Percentiles rank a stretch among this genome's conserved stretches.
phyloP scores from a whole-genome alignment of 2,797 vertebrate genomes.

The Karalla daura region DNA sequence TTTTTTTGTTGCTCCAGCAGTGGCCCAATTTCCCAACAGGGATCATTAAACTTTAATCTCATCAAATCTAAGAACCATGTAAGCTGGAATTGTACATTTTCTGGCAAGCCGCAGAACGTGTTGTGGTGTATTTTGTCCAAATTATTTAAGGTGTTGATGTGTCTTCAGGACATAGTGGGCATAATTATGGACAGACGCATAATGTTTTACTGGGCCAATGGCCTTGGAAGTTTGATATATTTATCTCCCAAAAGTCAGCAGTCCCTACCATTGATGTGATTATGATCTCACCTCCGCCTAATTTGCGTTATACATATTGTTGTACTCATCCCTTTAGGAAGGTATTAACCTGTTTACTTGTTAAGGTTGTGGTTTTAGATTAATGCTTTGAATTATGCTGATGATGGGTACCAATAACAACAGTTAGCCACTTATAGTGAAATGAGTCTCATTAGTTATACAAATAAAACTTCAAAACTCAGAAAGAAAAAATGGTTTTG shows the following conservation, averaged over 20 bases:
- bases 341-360: too few species aligned
- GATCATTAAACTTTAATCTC: conserved; percentile 66
- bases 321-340: too few species aligned
- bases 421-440: too few species aligned
- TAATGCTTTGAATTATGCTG: too few species aligned
- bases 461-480: too few species aligned
- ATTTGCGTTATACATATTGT: too few species aligned
- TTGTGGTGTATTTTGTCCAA: conserved; percentile 36
- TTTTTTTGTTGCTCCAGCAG: conserved; percentile 2
- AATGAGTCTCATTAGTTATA: too few species aligned
- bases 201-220: neutral
- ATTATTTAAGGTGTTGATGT: conserved; percentile 55
- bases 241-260: neutral
- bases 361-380: too few species aligned
- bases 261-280: too few species aligned
- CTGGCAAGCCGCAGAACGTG: conserved; percentile 19
- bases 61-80: conserved; percentile 71
- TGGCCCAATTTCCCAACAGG: conserved; percentile 46
- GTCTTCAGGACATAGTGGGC: conserved; percentile 11
- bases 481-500: too few species aligned
- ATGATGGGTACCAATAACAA: too few species aligned
- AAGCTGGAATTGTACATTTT: conserved; percentile 47
- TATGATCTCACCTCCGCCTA: too few species aligned
- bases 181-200: conserved; percentile 4
- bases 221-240: conserved; percentile 9